Percentiles rank a stretch among this genome's conserved stretches.
phyloP scores from a whole-genome alignment of 2,113 vertebrate genomes.

The Gymnogyps californianus region DNA sequence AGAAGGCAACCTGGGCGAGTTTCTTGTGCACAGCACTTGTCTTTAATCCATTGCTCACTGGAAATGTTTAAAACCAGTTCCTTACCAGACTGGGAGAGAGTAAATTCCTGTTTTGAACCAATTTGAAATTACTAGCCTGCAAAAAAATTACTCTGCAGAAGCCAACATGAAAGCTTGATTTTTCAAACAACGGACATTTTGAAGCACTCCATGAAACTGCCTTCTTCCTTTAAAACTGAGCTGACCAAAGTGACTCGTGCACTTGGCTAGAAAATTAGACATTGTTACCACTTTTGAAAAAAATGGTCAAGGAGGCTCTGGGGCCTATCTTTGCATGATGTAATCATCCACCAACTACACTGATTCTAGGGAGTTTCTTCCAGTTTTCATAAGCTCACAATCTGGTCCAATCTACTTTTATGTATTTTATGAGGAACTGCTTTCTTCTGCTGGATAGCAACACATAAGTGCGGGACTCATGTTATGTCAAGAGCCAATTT shows the following conservation, averaged over 20 bases:
- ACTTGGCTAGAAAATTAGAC: background rate
- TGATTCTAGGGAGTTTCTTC: background rate
- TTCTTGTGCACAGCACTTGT: background rate
- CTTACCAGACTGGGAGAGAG: background rate
- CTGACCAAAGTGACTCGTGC: background rate
- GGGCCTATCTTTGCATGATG: fast-evolving
- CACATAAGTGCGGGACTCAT: background rate
- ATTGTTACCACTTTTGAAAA: background rate
- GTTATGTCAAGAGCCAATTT: background rate
- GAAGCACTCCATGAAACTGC: background rate
- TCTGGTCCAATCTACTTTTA: background rate
- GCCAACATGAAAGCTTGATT: background rate
- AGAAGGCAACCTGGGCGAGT: background rate
- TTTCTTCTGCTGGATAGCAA: background rate
- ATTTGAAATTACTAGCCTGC: background rate
- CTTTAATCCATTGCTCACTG: background rate
- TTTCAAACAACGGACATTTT: background rate
- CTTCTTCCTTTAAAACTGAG: background rate
- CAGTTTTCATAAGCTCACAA: fast-evolving
- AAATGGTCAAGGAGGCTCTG: fast-evolving
- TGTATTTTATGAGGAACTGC: background rate
- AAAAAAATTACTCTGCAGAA: background rate
- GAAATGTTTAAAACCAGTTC: background rate
- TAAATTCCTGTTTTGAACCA: background rate
- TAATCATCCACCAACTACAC: background rate